Conservation (phyloP, 1,140 invertebrate genomes). For the Zophobas atratus region DNA sequence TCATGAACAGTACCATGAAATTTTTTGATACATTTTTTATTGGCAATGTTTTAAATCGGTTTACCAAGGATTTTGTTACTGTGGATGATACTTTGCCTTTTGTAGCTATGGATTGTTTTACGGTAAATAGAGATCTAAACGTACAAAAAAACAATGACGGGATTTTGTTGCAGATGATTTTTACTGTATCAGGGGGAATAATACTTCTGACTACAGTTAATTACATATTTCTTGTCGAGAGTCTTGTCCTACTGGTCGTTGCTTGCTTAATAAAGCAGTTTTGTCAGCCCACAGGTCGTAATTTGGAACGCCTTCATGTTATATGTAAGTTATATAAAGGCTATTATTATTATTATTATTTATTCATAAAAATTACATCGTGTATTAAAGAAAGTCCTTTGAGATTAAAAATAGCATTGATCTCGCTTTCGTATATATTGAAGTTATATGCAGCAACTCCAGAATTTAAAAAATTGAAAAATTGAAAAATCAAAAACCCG, state of each 20-base stretch:
- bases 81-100: constrained; percentile 78
- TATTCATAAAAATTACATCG: too few species aligned
- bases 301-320: constrained; percentile 18
- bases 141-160: constrained; percentile 19
- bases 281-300: constrained; percentile 15
- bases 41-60: constrained; percentile 75
- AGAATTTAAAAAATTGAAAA: too few species aligned
- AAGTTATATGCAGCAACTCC: too few species aligned
- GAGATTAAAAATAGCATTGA: too few species aligned
- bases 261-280: neutral
- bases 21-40: constrained; percentile 76
- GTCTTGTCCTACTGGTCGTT: constrained; percentile 11
- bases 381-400: too few species aligned
- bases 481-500: too few species aligned
- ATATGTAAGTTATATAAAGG: neutral
- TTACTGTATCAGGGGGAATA: constrained; percentile 39
- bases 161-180: constrained; percentile 46
- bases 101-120: constrained; percentile 66
- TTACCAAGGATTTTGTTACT: constrained; percentile 76
- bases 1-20: constrained; percentile 75
- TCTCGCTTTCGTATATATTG: too few species aligned
- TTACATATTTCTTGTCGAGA: constrained; percentile 25
- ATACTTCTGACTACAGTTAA: constrained; percentile 25
- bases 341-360: too few species aligned
- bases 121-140: constrained; percentile 35